phyloP scores from a whole-genome alignment of 1,140 invertebrate genomes.

The Drosophila ananassae region DNA sequence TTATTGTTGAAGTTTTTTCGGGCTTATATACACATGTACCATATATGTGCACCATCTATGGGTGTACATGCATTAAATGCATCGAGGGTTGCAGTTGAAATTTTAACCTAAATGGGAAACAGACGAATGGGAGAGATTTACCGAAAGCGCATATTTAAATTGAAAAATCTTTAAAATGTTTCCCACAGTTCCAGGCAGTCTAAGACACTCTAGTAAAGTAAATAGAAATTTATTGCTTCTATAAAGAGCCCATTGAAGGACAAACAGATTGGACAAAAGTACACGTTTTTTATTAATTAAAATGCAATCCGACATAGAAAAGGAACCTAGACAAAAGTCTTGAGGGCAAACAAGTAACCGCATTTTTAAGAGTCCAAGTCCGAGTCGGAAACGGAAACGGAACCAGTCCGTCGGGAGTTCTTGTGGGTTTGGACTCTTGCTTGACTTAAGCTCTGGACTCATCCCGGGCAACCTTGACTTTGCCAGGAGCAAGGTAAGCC shows the following conservation, averaged over 20 bases:
- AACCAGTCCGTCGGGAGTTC: conserved; percentile 66
- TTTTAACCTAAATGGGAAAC: conserved; percentile 27
- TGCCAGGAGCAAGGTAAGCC: conserved; percentile 24
- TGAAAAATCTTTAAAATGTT: neutral
- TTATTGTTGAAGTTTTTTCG: conserved; percentile 41
- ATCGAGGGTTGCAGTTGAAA: conserved; percentile 56
- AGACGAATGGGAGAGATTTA: conserved; percentile 3
- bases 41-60: conserved; percentile 35
- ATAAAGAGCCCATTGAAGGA: conserved; percentile 27
- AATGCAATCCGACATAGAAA: conserved; percentile 51
- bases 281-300: conserved; percentile 78
- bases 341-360: conserved; percentile 24
- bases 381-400: conserved; percentile 41
- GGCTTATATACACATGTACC: conserved; percentile 18
- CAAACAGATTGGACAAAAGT: conserved; percentile 49
- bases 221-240: too few species aligned
- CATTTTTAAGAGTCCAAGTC: conserved; percentile 61
- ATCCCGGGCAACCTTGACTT: conserved; percentile 73
- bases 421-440: conserved; percentile 33
- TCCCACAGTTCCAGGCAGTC: too few species aligned
- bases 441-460: conserved; percentile 33
- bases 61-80: conserved; percentile 60
- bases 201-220: too few species aligned
- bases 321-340: conserved; percentile 38
- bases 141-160: conserved; percentile 17